Evolutionary conservation across 92 coral and sea anemone species (phyloP), one percentile per base, ranked within the genome.

Genomic region (Epizoanthus stellaris): DNA sequence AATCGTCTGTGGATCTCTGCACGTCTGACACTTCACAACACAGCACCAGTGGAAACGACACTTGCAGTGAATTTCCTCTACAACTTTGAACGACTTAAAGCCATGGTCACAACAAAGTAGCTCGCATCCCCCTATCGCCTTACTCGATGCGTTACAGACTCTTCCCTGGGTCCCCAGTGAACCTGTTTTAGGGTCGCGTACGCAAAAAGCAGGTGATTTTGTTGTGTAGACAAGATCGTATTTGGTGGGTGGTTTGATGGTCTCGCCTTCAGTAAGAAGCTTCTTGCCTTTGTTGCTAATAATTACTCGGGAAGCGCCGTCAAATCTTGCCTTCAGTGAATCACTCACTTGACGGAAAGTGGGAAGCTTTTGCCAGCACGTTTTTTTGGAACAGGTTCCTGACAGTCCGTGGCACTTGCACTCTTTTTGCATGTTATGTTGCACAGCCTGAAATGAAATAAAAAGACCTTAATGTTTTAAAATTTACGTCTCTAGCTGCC

Each of bases 361-460:
- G 45, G 94, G 97, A 25, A 97, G 82, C 75, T 89, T 92, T 53
- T 62, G 81, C 97, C 97, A 91, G 86, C 99, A 97, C 3, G 98
- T 94, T 85, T 91, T 76, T 15, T 86, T 79, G 10, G 94, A 82
- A 53, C 99, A 97, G 8, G 91, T 63, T 69, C 95, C 90, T 19
- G 99, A 97, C 52, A 95, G 89, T 42, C 99, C 99, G 60, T 94
- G 97, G 77, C 99, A 97, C 86, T 91, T 94, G 87, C 99, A 97
- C 74, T 91, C 91, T 30, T 30, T 80, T 45, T 82, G 75, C 95
- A 95, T 92, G 91, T 94, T 85, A 54, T 71, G 82, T 82, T 88
- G 86, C 59, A 97, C 99, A 49, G 98, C 98, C 98, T 96, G 70
- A 21, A 83, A 88, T 74, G 57, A 77, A 57, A 70, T 17, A 45